A percentile compares a stretch with the other conserved stretches of the same genome.
phyloP scores from a whole-genome alignment of 2,797 vertebrate genomes.

The Sarcoramphus papa region DNA sequence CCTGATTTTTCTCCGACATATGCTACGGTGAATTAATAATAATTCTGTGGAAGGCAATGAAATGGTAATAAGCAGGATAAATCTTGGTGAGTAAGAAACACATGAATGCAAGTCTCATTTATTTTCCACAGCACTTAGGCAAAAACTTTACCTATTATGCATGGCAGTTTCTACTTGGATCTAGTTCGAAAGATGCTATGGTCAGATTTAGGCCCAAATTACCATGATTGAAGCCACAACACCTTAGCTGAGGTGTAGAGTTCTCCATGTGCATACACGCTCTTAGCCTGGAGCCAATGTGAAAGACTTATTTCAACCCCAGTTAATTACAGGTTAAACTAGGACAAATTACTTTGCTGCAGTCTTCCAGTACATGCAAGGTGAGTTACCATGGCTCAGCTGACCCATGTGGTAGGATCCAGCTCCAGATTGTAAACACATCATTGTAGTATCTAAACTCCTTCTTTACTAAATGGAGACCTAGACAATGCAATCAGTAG shows the following conservation, averaged over 20 bases:
- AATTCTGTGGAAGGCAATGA: constrained; percentile 3
- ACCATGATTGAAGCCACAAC: neutral
- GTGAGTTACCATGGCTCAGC: neutral
- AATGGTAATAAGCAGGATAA: neutral
- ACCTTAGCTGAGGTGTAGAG: neutral
- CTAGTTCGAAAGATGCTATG: neutral
- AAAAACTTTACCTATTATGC: neutral
- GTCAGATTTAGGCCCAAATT: neutral
- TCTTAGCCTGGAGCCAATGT: neutral
- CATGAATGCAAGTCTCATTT: neutral
- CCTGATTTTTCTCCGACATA: neutral
- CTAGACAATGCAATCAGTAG: neutral
- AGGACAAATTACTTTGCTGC: neutral
- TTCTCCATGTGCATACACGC: neutral
- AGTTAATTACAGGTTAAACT: neutral
- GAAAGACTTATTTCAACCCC: neutral
- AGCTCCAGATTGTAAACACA: neutral
- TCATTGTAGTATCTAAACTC: neutral
- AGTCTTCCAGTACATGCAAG: neutral
- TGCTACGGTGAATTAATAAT: neutral
- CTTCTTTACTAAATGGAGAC: neutral
- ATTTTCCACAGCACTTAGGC: neutral
- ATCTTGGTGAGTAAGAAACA: neutral
- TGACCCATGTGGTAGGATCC: neutral
- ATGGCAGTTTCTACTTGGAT: neutral